A percentile compares a stretch with the other conserved stretches of the same genome.
Conservation (phyloP, 2,888 invertebrate genomes). For the Amphipoea oculea region DNA sequence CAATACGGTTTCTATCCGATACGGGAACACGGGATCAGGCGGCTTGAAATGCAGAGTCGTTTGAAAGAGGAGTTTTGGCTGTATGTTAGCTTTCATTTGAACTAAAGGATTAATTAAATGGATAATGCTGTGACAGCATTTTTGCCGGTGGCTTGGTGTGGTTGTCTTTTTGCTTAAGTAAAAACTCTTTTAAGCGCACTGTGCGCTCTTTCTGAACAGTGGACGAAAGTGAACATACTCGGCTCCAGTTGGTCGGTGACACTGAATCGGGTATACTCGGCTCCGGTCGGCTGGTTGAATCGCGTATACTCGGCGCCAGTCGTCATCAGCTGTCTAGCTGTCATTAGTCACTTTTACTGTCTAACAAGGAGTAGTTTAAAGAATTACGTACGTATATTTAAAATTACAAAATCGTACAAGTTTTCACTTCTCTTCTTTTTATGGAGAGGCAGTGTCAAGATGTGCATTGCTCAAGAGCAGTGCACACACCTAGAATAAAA, state of each 20-base stretch:
- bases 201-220: too few relatives aligned
- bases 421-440: background rate
- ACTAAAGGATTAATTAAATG: conserved; percentile 16
- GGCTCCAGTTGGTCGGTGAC: background rate
- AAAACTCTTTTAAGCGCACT: background rate
- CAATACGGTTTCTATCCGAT: conserved; percentile 51
- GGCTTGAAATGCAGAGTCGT: conserved; percentile 23
- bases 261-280: background rate
- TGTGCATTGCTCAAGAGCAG: background rate
- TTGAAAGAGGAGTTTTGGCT: conserved; percentile 20
- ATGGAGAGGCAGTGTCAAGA: background rate
- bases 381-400: background rate
- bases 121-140: background rate
- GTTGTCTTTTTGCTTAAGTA: background rate
- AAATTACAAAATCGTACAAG: too few relatives aligned
- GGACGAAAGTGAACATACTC: background rate
- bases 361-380: background rate
- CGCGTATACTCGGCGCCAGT: background rate
- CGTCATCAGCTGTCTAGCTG: background rate
- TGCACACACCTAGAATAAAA: background rate
- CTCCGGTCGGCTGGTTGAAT: background rate
- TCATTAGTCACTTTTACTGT: background rate
- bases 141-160: background rate
- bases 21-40: background rate
- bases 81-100: conserved; percentile 2